These are phyloP conservation scores for Diorhabda elongata DNA, from an alignment of 1,140 invertebrate species.

Conservation along the genomic window DNA sequence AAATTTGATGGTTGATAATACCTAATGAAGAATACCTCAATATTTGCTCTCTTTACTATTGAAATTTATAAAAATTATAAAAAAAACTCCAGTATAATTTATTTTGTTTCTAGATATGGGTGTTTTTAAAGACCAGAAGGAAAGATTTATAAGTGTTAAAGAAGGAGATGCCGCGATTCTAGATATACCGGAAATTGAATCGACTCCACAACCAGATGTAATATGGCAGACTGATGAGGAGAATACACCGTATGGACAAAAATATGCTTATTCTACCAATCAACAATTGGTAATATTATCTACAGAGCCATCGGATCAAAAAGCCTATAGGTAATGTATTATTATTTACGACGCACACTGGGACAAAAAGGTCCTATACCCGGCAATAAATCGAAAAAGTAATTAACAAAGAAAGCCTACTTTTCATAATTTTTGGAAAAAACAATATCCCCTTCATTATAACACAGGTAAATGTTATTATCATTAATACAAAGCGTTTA, in stretches of 20 bases:
- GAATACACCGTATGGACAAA: constrained; percentile 68
- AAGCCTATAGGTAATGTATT: constrained; percentile 62
- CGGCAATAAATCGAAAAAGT: too few relatives aligned
- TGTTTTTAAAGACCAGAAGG: constrained; percentile 66
- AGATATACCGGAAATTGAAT: constrained; percentile 75
- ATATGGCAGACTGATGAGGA: constrained; percentile 77
- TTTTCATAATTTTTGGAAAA: too few relatives aligned
- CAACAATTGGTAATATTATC: constrained; percentile 79
- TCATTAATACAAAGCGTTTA: too few relatives aligned
- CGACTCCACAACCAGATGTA: constrained; percentile 75
- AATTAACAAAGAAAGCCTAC: too few relatives aligned
- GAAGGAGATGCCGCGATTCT: constrained; percentile 78
- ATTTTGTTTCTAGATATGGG: constrained; percentile 68
- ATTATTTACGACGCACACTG: too few relatives aligned
- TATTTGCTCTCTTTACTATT: too few relatives aligned
- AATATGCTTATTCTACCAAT: constrained; percentile 70
- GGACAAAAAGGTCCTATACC: too few relatives aligned
- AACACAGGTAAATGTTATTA: too few relatives aligned
- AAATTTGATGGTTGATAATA: too few relatives aligned
- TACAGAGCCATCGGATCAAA: constrained; percentile 65
- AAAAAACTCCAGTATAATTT: neutral
- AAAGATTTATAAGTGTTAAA: constrained; percentile 63
- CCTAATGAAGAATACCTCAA: too few relatives aligned
- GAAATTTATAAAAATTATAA: too few relatives aligned
- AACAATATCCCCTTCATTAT: too few relatives aligned